Percentiles rank a stretch among this genome's conserved stretches.
These are phyloP conservation scores for Ceriagrion tenellum DNA, from an alignment of 2,888 invertebrate species.

Conservation along the genomic window DNA sequence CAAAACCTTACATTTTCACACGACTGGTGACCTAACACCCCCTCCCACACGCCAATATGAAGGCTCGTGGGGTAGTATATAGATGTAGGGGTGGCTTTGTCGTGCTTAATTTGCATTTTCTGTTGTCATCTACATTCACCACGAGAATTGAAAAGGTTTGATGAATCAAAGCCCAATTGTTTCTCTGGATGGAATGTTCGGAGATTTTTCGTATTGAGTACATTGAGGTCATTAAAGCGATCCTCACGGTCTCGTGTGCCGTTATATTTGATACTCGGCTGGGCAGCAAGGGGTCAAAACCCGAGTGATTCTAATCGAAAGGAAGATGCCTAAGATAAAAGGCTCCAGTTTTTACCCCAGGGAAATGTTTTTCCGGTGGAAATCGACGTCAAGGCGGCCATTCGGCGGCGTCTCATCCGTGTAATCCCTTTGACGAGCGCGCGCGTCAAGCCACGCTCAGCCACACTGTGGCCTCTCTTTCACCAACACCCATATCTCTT, in stretches of 20 bases:
- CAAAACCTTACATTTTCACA: too few species aligned
- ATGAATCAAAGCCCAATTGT: too few species aligned
- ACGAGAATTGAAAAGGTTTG: too few species aligned
- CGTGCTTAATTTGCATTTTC: too few species aligned
- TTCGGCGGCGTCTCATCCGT: background rate
- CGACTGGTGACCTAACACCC: too few species aligned
- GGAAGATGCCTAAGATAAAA: background rate
- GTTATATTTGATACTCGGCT: slow-evolving; percentile 24
- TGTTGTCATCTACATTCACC: too few species aligned
- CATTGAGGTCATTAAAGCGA: background rate
- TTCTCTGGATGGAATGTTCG: too few species aligned
- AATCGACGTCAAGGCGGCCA: background rate
- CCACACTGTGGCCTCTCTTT: background rate
- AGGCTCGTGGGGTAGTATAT: too few species aligned
- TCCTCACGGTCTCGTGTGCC: background rate
- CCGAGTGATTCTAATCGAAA: background rate
- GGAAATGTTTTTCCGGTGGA: slow-evolving; percentile 15
- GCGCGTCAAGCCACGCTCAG: background rate
- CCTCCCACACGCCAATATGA: too few species aligned
- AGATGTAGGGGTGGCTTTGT: too few species aligned
- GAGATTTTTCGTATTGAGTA: too few species aligned
- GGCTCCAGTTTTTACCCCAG: background rate
- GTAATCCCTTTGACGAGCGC: background rate
- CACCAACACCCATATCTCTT: background rate
- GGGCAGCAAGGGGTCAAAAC: background rate